These are phyloP conservation scores for Tachysurus fulvidraco DNA, from an alignment of 2,113 vertebrate genomes.

Conservation along the genomic window DNA sequence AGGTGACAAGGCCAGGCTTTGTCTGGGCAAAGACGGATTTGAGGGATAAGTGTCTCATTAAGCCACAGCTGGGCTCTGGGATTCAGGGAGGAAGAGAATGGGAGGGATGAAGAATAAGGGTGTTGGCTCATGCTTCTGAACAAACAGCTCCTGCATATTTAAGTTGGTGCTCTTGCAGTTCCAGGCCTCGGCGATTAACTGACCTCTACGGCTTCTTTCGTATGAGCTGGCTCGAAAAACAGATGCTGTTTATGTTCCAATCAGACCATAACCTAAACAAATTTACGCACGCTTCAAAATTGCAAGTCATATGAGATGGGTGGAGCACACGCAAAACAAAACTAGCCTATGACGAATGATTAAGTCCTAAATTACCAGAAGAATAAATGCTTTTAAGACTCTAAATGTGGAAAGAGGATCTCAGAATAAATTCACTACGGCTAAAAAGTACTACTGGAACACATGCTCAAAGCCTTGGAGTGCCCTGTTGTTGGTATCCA, in stretches of 20 bases:
- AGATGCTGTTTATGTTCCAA: conserved; percentile 20
- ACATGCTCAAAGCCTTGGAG: not conserved
- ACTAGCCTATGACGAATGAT: not conserved
- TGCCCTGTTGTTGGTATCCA: not conserved
- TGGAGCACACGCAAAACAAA: conserved; percentile 13
- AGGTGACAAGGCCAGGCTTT: conserved; percentile 55
- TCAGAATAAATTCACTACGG: not conserved
- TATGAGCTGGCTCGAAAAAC: not conserved
- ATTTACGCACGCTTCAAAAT: not conserved
- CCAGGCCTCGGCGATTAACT: not conserved
- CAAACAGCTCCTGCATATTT: conserved; percentile 14
- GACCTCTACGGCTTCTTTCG: not conserved
- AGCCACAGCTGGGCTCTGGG: conserved; percentile 54
- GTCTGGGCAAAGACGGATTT: conserved; percentile 56
- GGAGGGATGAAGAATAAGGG: conserved; percentile 33
- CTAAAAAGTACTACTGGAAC: not conserved
- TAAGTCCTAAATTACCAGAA: not conserved
- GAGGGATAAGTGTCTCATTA: conserved; percentile 45
- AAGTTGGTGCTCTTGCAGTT: not conserved
- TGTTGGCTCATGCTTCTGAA: conserved; percentile 36
- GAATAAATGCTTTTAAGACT: not conserved
- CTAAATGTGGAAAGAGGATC: not conserved
- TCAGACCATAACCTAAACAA: conserved; percentile 32
- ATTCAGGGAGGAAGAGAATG: conserved; percentile 18
- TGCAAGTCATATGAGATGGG: not conserved